Base-by-base conservation (phyloP, 2,888 invertebrate species). In the Ceraclea dissimilis region DNA sequence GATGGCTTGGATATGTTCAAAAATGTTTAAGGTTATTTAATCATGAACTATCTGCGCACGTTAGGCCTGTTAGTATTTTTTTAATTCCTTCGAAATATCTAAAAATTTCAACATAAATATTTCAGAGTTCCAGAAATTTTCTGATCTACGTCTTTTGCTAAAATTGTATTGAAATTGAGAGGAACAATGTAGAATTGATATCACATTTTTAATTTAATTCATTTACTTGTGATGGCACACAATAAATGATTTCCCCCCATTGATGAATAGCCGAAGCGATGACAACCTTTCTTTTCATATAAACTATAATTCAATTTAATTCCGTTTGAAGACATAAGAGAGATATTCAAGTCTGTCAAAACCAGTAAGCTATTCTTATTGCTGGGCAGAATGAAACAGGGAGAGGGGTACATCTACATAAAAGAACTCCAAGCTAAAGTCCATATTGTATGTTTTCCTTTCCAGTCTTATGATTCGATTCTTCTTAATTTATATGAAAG, bases 301-400 rank as follows among this genome's bases (percentile, higher is more conserved):
- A 56, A 56, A 57, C 59, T 59, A 59, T 59, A 59, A 59, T 59
- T 57, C 57, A 59, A 59, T 59, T 59, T 54, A 59, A 57, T 59
- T 59, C 57, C 59, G 49, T 51, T 51, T 49, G 54, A 48, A 51
- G 54, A 55, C 52, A 43, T 33, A 21, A 26, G 49, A 20, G 20
- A 56, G 52, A 52, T 56, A 39, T 49, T 39, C 52, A 39, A 46
- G 44, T 34, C 60, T 60, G 60, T 60, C 57, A 58, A 20, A 49
- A 20, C 34, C 60, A 60, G 60, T 26, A 49, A 20, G 31, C 52
- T 51, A 57, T 57, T 59, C 56, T 60, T 57, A 52, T 52, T 19
- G 20, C 19, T 22, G 57, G 46, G 20, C 48, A 19, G 56, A 46
- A 58, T 57, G 56, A 57, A 60, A 60, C 55, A 55, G 55, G 55